Evolutionary conservation across 2,113 vertebrate species (phyloP).

Genomic region (Callochromis pleurospilus): DNA sequence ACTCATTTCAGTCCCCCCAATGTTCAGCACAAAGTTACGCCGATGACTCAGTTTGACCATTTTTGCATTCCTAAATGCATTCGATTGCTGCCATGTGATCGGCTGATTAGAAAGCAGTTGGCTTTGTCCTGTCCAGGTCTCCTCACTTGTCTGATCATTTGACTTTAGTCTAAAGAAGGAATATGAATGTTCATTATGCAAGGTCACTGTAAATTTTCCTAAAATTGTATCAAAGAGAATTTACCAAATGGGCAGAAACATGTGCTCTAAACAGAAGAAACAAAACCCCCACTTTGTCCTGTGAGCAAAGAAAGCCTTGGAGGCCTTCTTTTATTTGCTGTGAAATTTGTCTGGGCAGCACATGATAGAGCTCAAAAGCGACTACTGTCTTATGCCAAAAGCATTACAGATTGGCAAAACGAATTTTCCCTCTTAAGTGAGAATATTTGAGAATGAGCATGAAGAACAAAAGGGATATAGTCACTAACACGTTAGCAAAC

Average conservation of each 20-base stretch:
- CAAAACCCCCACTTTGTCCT: background rate
- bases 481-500: background rate
- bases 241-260: background rate
- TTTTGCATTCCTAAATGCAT: background rate
- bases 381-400: background rate
- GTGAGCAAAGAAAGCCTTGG: background rate
- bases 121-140: background rate
- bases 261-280: background rate
- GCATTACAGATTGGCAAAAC: background rate
- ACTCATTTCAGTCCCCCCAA: background rate
- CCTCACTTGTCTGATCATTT: background rate
- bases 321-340: background rate
- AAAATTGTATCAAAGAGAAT: background rate
- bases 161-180: background rate
- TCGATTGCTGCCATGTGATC: background rate
- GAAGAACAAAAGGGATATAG: background rate
- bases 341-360: background rate
- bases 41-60: no score
- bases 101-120: background rate
- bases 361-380: background rate
- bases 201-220: background rate
- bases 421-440: background rate
- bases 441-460: background rate
- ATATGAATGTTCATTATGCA: background rate
- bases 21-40: background rate